phyloP scores from a whole-genome alignment of 2,797 vertebrate species.

The Loriculus beryllinus region DNA sequence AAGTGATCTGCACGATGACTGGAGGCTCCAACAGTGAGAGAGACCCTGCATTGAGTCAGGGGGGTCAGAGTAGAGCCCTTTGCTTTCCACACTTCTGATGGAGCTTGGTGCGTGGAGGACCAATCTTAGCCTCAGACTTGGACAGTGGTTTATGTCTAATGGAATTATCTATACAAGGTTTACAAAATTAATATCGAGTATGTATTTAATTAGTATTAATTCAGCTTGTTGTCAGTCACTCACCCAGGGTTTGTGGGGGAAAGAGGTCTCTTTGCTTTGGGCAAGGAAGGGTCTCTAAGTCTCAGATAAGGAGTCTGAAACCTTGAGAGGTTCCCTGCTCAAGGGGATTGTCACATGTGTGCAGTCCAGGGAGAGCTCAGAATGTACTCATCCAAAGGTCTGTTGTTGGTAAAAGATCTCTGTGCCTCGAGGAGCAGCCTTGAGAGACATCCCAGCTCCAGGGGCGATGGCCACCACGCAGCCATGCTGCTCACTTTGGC shows the following conservation, averaged over 20 bases:
- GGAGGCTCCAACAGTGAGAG: background rate
- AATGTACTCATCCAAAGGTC: background rate
- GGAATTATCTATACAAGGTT: background rate
- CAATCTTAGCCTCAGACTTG: background rate
- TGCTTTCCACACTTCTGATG: background rate
- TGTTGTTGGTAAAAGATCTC: background rate
- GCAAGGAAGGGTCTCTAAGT: background rate
- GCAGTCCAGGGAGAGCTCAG: accelerated
- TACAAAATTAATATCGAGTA: background rate
- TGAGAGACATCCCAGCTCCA: background rate
- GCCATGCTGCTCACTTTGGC: accelerated
- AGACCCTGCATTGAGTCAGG: background rate
- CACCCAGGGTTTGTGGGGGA: background rate
- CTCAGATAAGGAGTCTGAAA: background rate
- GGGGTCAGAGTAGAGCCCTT: background rate
- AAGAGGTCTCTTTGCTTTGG: background rate
- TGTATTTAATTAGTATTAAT: background rate
- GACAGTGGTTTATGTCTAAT: background rate
- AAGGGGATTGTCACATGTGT: background rate
- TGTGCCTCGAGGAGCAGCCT: background rate
- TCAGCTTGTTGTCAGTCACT: background rate
- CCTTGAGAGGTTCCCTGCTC: background rate
- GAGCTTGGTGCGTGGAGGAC: background rate
- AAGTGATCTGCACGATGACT: background rate
- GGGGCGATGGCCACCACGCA: background rate